Evolutionary conservation across 2,888 invertebrate genomes (phyloP).

Genomic region (Cantharis rufa): DNA sequence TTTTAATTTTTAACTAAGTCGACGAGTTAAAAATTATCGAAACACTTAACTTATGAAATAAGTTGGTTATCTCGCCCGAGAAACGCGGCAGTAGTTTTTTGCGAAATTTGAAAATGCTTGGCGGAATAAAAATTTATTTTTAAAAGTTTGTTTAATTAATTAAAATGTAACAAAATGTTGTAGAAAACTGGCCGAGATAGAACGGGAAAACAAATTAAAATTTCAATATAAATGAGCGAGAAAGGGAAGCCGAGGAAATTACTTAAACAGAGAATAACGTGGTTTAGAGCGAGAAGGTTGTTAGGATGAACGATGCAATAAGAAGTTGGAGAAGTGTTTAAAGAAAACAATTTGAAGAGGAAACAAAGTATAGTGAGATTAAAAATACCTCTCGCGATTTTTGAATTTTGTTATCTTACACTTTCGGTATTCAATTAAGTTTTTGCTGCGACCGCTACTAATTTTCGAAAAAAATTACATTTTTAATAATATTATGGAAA

Average conservation of each 20-base stretch:
- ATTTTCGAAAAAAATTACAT: neutral
- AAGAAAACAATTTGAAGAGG: constrained; percentile 46
- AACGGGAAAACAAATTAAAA: constrained; percentile 43
- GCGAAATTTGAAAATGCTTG: constrained; percentile 17
- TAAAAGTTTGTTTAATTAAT: constrained; percentile 47
- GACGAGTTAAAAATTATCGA: constrained; percentile 11
- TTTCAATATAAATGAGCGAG: constrained; percentile 41
- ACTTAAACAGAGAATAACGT: constrained; percentile 33
- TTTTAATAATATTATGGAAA: neutral
- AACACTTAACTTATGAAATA: constrained; percentile 18
- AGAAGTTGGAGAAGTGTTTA: constrained; percentile 46
- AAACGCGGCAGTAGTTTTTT: neutral
- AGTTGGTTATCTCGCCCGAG: constrained; percentile 14
- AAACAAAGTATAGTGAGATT: constrained; percentile 42
- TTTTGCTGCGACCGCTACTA: constrained; percentile 27
- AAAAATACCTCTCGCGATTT: constrained; percentile 39
- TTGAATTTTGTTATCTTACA: constrained; percentile 34
- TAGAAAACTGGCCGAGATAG: constrained; percentile 37
- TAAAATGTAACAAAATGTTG: constrained; percentile 47
- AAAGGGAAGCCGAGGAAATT: constrained; percentile 36
- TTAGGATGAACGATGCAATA: constrained; percentile 40
- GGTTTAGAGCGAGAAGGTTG: constrained; percentile 32
- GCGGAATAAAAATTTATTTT: constrained; percentile 39
- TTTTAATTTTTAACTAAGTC: neutral
- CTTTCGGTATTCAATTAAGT: constrained; percentile 40